Base-by-base conservation (phyloP, 2,113 vertebrate genomes). In the Eonycteris spelaea region DNA sequence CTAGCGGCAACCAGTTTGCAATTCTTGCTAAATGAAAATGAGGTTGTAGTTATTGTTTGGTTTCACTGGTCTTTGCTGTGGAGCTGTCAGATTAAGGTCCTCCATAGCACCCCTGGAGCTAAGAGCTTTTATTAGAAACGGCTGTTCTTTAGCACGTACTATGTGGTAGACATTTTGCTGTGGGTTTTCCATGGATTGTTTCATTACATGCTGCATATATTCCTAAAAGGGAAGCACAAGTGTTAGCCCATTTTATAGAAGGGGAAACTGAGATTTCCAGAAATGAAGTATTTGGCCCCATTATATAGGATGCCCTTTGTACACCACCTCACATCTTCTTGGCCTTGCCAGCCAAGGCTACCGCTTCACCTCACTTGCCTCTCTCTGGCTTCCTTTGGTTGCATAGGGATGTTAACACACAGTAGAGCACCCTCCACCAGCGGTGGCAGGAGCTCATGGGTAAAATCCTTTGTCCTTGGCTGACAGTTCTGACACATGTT, bases 161-260 rank as follows among this genome's bases (percentile, higher is more conserved):
- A n/a, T 70, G 35, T 71, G 45, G 35, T 35, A 26, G 28, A 3
- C 67, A 82, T 95, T 75, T 95, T 71, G 19, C 74, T 55, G 12
- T 87, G 68, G 63, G 43, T 15, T 93, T 95, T 93, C 30, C 14
- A 33, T 67, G 26, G 57, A 18, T 86, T 63, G 80, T 88, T 88
- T 75, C 16, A 57, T 57, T 45, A 63, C 26, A 45, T 38, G 16
- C 19, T 68, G 26, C 51, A 24, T 85, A n/a, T 30, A 33, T 19
- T 38, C 24, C n/a, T 88, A 59, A 65, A 91, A 89, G 7, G 33
- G 68, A 91, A 85, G 4, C 5, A 26, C 51, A 53, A 22, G 4
- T 57, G 0, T 84, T 55, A 59, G 14, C 84, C 61, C n/a, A 40
- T 59, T 86, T 88, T 77, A 61, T 13, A 73, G 83, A 65, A 61